phyloP scores from a whole-genome alignment of 1,140 invertebrate species.

The Neotoxoptera formosana region DNA sequence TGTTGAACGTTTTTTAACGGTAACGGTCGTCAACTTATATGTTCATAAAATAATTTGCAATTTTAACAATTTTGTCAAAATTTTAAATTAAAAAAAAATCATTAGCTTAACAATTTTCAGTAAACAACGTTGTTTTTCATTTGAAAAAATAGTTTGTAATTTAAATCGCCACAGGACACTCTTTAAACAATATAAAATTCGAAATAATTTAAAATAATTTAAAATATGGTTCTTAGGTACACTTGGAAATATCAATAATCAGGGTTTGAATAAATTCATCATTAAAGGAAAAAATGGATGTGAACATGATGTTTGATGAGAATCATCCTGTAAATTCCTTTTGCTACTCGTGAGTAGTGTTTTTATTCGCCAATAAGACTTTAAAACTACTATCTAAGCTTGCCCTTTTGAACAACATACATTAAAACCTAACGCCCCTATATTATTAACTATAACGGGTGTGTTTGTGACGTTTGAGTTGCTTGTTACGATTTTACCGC shows the following conservation, averaged over 20 bases:
- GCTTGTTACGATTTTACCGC: conserved; percentile 23
- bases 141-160: neutral
- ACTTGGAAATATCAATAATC: neutral
- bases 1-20: too few species aligned
- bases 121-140: neutral
- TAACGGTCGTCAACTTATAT: neutral
- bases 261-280: neutral
- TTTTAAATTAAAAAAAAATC: neutral
- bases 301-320: neutral
- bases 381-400: conserved; percentile 31
- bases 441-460: conserved; percentile 37
- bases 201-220: neutral
- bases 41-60: neutral
- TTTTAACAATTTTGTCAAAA: neutral
- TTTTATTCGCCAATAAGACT: neutral
- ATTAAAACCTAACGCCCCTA: conserved; percentile 30
- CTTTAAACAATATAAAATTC: neutral
- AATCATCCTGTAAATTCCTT: neutral
- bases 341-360: neutral
- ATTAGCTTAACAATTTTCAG: neutral
- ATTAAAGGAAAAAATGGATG: neutral
- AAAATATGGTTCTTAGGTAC: neutral
- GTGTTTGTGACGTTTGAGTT: conserved; percentile 41
- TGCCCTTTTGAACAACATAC: conserved; percentile 2
- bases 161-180: neutral